Conservation (phyloP, 1,140 invertebrate species). For the Zaprionus nigranus region DNA sequence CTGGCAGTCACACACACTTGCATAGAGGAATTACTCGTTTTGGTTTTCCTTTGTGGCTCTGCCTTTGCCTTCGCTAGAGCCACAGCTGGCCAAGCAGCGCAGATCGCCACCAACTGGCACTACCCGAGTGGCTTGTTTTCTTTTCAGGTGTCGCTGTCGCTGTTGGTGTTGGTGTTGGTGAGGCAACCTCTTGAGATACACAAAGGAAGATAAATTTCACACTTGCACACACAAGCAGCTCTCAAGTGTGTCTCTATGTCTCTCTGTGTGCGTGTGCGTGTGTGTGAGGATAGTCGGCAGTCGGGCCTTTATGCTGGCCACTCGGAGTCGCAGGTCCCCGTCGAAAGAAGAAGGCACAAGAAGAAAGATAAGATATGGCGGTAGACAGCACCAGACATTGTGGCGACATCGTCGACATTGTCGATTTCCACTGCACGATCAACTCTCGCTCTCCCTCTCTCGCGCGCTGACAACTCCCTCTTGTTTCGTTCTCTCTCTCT, state of each 20-base stretch:
- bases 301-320: constrained; percentile 36
- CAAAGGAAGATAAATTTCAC: constrained; percentile 83
- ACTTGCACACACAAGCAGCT: constrained; percentile 49
- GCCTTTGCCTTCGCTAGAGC: constrained; percentile 35
- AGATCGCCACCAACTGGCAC: constrained; percentile 30
- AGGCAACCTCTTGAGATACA: constrained; percentile 80
- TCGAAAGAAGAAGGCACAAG: constrained; percentile 30
- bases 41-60: constrained; percentile 44
- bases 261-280: constrained; percentile 24
- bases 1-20: neutral
- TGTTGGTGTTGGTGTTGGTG: constrained; percentile 41
- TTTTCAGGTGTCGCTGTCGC: constrained; percentile 36
- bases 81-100: constrained; percentile 38
- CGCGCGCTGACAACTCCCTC: neutral
- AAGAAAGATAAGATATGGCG: constrained; percentile 77
- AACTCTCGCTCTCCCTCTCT: constrained; percentile 16
- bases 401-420: constrained; percentile 76
- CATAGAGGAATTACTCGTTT: constrained; percentile 41
- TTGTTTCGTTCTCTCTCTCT: neutral
- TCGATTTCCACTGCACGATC: constrained; percentile 44
- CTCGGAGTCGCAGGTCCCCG: constrained; percentile 21
- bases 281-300: constrained; percentile 51
- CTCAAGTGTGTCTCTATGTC: neutral
- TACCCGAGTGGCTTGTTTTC: constrained; percentile 42
- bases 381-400: constrained; percentile 76